Conservation (phyloP, 2,888 invertebrate species). For the Campoletis raptor region DNA sequence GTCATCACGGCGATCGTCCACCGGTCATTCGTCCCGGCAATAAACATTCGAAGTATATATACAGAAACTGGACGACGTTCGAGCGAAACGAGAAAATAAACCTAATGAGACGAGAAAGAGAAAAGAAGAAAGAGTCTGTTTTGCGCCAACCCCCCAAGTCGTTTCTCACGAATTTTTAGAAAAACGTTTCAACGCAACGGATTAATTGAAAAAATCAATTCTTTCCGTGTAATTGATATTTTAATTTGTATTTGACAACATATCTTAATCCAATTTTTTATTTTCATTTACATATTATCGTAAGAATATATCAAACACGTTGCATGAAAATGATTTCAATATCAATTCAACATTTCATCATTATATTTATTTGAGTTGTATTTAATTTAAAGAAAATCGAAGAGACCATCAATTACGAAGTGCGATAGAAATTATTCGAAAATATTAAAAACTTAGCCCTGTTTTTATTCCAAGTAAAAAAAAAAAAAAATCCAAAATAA, state of each 20-base stretch:
- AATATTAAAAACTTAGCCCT: no score
- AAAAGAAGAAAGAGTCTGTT: constrained; percentile 17
- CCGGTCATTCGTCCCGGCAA: constrained; percentile 71
- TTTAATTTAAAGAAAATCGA: not conserved
- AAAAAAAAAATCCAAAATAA: no score
- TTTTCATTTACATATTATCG: not conserved
- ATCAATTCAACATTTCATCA: not conserved
- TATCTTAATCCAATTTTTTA: not conserved
- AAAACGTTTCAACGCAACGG: not conserved
- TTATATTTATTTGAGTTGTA: not conserved
- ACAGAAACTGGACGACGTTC: constrained; percentile 67
- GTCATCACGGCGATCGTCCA: constrained; percentile 67
- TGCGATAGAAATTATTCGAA: not conserved
- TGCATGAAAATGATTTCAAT: not conserved
- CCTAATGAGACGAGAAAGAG: constrained; percentile 47
- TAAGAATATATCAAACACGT: not conserved
- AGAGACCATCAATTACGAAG: not conserved
- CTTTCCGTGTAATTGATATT: not conserved
- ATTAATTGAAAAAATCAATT: constrained; percentile 18
- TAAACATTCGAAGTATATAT: constrained; percentile 68
- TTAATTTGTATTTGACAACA: not conserved
- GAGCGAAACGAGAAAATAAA: constrained; percentile 50
- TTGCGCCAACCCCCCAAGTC: constrained; percentile 32
- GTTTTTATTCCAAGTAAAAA: not conserved
- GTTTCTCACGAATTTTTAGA: constrained; percentile 34